Evolutionary conservation across 2,888 invertebrate species (phyloP).

Genomic region (Xestia c-nigrum): DNA sequence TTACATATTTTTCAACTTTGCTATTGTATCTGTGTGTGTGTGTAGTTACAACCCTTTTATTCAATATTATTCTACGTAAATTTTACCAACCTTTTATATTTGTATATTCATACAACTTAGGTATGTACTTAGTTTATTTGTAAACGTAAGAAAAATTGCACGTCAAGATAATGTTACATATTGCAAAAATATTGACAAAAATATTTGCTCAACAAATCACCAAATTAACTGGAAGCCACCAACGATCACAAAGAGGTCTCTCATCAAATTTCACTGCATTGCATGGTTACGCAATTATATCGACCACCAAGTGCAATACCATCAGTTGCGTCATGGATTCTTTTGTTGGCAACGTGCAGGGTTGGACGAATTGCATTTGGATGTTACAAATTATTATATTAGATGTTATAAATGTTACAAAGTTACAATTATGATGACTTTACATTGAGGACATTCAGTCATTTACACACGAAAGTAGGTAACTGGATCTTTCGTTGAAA

Average conservation of each 20-base stretch:
- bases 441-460: neutral
- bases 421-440: no score
- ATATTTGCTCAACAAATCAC: conserved; percentile 15
- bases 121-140: neutral
- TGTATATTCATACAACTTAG: neutral
- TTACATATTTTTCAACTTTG: neutral
- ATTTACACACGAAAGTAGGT: neutral
- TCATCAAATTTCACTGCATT: conserved; percentile 63
- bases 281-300: conserved; percentile 55
- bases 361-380: conserved; percentile 29
- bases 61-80: neutral
- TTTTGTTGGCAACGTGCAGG: conserved; percentile 49
- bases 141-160: conserved; percentile 7
- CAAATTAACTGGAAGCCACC: conserved; percentile 41
- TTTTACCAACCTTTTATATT: neutral
- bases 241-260: conserved; percentile 30
- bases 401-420: no score
- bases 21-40: neutral
- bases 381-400: neutral
- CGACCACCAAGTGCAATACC: conserved; percentile 50
- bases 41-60: neutral
- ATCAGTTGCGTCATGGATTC: conserved; percentile 51
- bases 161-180: neutral
- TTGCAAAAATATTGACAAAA: conserved; percentile 7
- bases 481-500: neutral